Base-by-base conservation (phyloP, 1,140 invertebrate genomes). In the Drosophila micromelanica region DNA sequence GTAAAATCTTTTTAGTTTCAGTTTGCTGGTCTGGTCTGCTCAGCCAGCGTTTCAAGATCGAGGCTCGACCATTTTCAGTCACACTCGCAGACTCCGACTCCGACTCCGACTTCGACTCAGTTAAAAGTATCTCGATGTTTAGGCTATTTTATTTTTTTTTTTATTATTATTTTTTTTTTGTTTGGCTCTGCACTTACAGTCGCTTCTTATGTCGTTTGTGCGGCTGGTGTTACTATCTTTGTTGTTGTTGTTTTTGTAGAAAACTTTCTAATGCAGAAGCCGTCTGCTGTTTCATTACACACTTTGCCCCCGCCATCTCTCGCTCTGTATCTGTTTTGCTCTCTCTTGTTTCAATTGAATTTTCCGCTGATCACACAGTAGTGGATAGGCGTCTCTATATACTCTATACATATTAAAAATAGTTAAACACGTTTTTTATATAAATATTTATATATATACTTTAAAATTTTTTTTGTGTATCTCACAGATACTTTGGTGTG, bases 211-310 rank as follows among this genome's bases (percentile, higher is more conserved):
- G 77, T 57, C 46, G 60, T 51, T 15, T 32, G 30, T 55, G 38
- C 54, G 48, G 61, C 40, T 73, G 62, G 15, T 59, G 51, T 46
- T 42, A 35, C 27, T 59, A 27, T 38, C 45, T 45, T 49, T 55
- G 15, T 55, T 59, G 78, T 43, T 35, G 62, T 45, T 60, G 48
- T 57, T 62, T 61, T 63, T 70, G 69, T 40, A 72, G 69, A 79
- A 87, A 87, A 87, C 84, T 87, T 87, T 87, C 84, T 87, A 87
- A 87, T 87, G 79, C 87, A 87, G 84, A 87, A 87, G 76, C 75
- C 73, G 76, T 80, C 71, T 80, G 74, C 70, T 62, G 45, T 62
- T 56, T 63, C 42, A 76, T 59, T 60, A 52, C 64, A 23, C 37
- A 60, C 73, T 51, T 70, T 81, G 72, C 27, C 49, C 38, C 9